Evolutionary conservation across 2,113 vertebrate species (phyloP), one percentile per base, ranked within the genome.

Genomic region (Podarcis muralis): DNA sequence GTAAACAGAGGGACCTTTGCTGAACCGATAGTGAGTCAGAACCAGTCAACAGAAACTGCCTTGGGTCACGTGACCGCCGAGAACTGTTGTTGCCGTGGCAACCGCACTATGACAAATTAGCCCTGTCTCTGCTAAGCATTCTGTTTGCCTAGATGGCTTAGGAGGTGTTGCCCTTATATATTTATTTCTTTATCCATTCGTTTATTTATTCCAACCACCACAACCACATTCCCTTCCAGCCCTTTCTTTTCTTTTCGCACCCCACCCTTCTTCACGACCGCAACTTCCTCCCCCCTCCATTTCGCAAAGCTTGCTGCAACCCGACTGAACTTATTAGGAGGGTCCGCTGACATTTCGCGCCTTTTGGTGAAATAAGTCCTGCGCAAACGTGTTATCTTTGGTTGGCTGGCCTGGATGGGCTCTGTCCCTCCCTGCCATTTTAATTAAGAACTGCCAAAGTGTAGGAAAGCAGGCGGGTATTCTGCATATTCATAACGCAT

Each of bases 81-180:
- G 96, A 96, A 95, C 93, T 85, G 89, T 86, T 94, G 97, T 98
- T 98, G 94, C 97, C 96, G 96, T 97, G 94, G 98, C 94, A 97
- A 98, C 97, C 66, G 93, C 95, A 93, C 96, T 94, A 95, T 97
- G 97, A 98, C 97, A 97, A 97, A 98, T 98, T 97, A 97, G 95
- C 95, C 97, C 94, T 94, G 93, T 96, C 81, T 95, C 95, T 88
- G 90, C 94, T 96, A 96, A 97, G 95, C 93, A 96, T 96, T 96
- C 95, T 92, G 94, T 96, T 97, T 97, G 97, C 97, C 95, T 95
- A 95, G 93, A 94, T 91, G 92, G 96, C 96, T 96, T 95, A 91
- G 91, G 94, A 96, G 95, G 94, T 96, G 92, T 93, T 83, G 81
- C 30, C 13, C 37, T 40, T 37, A 62, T 37, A 57, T 93, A 93